Conservation (phyloP, 2,113 vertebrate genomes). For the Planiliza haematocheilus region DNA sequence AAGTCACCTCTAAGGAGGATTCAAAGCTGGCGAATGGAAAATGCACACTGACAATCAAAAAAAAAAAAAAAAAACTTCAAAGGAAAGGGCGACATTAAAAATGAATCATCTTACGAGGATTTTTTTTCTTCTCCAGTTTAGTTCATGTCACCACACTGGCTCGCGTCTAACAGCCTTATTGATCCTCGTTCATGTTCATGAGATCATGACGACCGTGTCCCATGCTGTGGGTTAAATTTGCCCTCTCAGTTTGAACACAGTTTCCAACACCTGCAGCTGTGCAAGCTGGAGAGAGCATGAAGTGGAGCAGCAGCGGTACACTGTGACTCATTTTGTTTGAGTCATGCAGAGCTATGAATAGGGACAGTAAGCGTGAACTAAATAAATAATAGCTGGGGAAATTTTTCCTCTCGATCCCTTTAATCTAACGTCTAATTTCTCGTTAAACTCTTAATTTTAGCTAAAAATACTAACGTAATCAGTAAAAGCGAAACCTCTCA, state of each 20-base stretch:
- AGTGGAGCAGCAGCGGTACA: not conserved
- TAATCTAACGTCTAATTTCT: no score
- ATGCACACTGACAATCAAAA: no score
- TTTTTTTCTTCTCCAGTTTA: not conserved
- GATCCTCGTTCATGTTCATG: slow-evolving; percentile 21
- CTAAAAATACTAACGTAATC: no score
- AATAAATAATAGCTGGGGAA: no score
- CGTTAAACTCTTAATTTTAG: no score
- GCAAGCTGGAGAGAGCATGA: not conserved
- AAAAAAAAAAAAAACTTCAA: not conserved
- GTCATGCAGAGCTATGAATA: not conserved
- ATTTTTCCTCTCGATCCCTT: no score
- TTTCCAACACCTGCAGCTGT: not conserved
- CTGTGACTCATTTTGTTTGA: slow-evolving; percentile 18
- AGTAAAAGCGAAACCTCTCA: no score
- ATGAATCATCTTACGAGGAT: not conserved
- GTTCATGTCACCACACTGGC: not conserved
- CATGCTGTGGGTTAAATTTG: slow-evolving; percentile 16
- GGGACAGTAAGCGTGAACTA: no score
- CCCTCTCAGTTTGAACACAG: not conserved
- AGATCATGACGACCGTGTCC: slow-evolving; percentile 39
- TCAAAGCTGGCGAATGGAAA: not conserved
- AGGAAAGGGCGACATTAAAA: not conserved
- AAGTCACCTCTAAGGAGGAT: slow-evolving; percentile 22
- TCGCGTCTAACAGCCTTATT: slow-evolving; percentile 2